These are phyloP conservation scores for Aegotheles bennettii DNA, from an alignment of 2,113 vertebrate genomes.

Conservation along the genomic window DNA sequence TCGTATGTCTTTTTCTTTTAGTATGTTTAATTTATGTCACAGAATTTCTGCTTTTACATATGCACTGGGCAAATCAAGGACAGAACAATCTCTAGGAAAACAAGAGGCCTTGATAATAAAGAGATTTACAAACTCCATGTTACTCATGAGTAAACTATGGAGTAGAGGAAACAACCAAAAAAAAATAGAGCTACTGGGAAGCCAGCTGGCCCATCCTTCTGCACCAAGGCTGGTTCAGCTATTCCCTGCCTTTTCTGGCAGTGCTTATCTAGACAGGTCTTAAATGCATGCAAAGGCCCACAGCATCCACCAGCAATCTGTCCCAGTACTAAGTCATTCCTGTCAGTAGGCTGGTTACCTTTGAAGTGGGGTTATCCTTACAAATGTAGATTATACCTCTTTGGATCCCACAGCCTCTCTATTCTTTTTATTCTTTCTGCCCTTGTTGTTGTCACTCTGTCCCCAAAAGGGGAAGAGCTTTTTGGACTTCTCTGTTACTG, in stretches of 20 bases:
- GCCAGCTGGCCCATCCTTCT: background rate
- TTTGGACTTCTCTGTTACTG: background rate
- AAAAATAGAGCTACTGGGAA: background rate
- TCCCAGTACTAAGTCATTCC: background rate
- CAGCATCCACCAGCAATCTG: background rate
- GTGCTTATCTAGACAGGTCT: background rate
- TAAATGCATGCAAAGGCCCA: background rate
- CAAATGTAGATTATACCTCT: background rate
- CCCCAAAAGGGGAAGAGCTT: background rate
- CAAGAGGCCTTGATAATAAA: background rate
- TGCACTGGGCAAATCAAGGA: background rate
- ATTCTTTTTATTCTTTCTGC: background rate
- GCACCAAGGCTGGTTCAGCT: background rate
- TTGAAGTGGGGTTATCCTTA: background rate
- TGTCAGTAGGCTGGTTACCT: background rate
- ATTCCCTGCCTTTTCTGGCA: background rate
- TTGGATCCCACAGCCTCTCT: background rate
- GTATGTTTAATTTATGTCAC: background rate
- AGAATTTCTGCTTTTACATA: background rate
- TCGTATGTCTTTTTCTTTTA: background rate
- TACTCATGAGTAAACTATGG: background rate
- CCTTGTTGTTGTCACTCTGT: background rate
- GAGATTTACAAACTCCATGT: background rate
- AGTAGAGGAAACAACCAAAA: background rate
- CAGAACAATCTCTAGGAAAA: background rate